phyloP scores from a whole-genome alignment of 2,113 vertebrate genomes.

The Lepus americanus region DNA sequence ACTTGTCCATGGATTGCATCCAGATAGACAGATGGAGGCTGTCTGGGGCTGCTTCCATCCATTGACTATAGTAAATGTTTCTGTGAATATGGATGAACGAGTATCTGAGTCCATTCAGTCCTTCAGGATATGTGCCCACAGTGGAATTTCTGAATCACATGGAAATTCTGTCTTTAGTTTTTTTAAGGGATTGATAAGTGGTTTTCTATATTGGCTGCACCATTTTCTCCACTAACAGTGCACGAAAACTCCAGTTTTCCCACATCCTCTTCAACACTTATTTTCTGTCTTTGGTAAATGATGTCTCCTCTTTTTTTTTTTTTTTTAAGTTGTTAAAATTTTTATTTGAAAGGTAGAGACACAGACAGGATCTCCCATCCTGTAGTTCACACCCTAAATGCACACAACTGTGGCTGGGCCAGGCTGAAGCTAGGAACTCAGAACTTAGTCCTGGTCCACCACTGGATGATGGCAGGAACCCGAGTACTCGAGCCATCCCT shows the following conservation, averaged over 20 bases:
- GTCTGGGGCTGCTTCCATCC: background rate
- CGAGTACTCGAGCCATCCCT: no score
- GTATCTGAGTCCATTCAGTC: background rate
- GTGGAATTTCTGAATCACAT: background rate
- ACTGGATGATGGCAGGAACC: no score
- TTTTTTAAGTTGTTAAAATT: no score
- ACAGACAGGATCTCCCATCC: no score
- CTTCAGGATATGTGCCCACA: background rate
- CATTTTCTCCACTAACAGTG: background rate
- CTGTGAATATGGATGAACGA: background rate
- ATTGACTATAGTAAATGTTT: slow-evolving; percentile 2
- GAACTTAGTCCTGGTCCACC: no score
- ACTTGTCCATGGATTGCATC: background rate
- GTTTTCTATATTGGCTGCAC: background rate
- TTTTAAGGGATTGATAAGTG: background rate
- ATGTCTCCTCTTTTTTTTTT: background rate
- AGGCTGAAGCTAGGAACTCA: no score
- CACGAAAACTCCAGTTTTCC: background rate
- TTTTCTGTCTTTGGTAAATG: background rate
- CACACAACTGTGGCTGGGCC: no score
- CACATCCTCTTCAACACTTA: background rate
- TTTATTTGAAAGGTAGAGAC: no score
- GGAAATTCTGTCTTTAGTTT: slow-evolving; percentile 5
- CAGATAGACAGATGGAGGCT: no score
- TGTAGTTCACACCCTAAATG: no score